These are phyloP conservation scores for Tiliqua scincoides DNA, from an alignment of 2,113 vertebrate genomes.

Conservation along the genomic window DNA sequence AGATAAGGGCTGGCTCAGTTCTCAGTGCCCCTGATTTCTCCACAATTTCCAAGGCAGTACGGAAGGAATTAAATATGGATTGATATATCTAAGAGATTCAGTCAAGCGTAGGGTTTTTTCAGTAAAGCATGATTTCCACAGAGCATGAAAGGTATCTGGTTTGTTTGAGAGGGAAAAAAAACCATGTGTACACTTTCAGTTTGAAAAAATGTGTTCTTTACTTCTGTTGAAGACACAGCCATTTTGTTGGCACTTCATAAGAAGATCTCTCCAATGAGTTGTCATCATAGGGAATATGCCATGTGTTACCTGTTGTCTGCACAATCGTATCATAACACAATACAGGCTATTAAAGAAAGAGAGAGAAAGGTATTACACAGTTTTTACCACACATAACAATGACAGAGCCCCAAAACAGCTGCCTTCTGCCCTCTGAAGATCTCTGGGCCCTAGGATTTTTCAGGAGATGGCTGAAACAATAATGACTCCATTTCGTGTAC, in stretches of 20 bases:
- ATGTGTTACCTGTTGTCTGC: conserved; percentile 84
- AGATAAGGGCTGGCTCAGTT: no score
- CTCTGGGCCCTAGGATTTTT: no score
- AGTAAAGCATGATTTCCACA: conserved; percentile 16
- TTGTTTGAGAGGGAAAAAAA: conserved; percentile 6
- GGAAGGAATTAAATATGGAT: background rate
- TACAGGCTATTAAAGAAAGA: conserved; percentile 77
- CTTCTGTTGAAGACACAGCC: conserved; percentile 87
- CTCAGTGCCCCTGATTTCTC: no score
- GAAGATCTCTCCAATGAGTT: conserved; percentile 79
- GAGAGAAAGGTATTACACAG: conserved; percentile 25
- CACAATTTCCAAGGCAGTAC: background rate
- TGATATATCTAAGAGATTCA: background rate
- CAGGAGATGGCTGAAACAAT: no score
- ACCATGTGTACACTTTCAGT: conserved; percentile 14
- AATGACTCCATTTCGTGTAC: no score
- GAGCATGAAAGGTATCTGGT: background rate
- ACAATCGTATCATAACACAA: conserved; percentile 87
- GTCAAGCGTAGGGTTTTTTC: conserved; percentile 10
- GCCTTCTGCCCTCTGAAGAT: no score
- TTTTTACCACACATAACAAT: conserved; percentile 7
- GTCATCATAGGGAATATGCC: conserved; percentile 95
- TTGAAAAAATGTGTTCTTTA: conserved; percentile 25
- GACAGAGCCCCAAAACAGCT: background rate
- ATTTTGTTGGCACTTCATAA: conserved; percentile 86